Conservation (phyloP, 2,797 vertebrate genomes). For the Helicolenus hilgendorfi region DNA sequence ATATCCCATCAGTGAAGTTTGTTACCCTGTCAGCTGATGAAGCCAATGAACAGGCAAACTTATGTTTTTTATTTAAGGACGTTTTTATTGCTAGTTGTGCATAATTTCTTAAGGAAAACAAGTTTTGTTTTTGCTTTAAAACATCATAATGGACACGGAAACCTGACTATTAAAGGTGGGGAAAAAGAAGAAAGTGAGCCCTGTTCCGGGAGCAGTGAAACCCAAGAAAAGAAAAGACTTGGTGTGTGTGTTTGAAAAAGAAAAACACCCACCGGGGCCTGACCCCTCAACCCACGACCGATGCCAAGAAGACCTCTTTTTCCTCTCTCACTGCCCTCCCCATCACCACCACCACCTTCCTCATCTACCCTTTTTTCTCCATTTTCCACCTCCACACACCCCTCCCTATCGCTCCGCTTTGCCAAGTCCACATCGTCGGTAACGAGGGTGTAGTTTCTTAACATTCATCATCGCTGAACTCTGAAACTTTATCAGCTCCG, state of each 20-base stretch:
- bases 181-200: neutral
- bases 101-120: neutral
- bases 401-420: constrained; percentile 76
- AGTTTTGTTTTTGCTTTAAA: neutral
- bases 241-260: constrained; percentile 6
- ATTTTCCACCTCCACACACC: constrained; percentile 31
- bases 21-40: neutral
- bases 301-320: constrained; percentile 57
- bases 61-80: neutral
- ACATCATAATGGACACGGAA: neutral
- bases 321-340: constrained; percentile 10
- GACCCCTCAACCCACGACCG: constrained; percentile 52
- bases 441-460: constrained; percentile 95
- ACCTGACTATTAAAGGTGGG: neutral
- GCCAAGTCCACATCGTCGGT: constrained; percentile 94
- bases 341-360: constrained; percentile 4
- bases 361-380: constrained; percentile 31
- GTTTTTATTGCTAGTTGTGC: neutral
- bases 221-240: constrained; percentile 4
- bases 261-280: constrained; percentile 74
- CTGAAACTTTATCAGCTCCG: constrained; percentile 97
- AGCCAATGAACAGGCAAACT: neutral
- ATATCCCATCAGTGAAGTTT: neutral
- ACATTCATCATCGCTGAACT: constrained; percentile 98
- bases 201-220: neutral